A percentile compares a stretch with the other conserved stretches of the same genome.
Evolutionary conservation across 2,888 invertebrate species (phyloP).

Genomic region (Eupithecia abbreviata): DNA sequence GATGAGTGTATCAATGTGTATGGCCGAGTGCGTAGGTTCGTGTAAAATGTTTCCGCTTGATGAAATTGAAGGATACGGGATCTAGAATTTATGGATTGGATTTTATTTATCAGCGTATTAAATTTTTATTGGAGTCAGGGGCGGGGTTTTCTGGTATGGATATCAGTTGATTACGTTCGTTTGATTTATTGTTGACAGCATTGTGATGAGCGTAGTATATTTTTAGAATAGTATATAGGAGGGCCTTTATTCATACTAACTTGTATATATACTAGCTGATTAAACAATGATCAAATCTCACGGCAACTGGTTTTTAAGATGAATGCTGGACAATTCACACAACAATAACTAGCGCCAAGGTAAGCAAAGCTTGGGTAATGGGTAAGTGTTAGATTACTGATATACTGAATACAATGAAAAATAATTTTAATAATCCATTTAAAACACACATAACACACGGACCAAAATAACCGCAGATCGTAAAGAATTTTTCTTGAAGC

Average conservation of each 20-base stretch:
- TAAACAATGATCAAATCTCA: background rate
- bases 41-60: constrained; percentile 59
- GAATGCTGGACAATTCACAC: no score
- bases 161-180: constrained; percentile 12
- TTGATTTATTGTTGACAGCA: constrained; percentile 10
- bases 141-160: constrained; percentile 16
- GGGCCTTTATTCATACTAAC: background rate
- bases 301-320: background rate
- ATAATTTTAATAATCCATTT: no score
- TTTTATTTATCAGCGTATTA: constrained; percentile 36
- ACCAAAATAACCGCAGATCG: no score
- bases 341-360: no score
- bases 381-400: no score
- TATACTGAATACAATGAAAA: no score
- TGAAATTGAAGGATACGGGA: constrained; percentile 55
- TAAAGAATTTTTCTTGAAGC: no score
- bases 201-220: background rate
- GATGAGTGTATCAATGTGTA: constrained; percentile 75
- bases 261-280: background rate
- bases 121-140: constrained; percentile 22
- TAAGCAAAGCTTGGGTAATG: no score
- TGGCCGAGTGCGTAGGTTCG: constrained; percentile 53
- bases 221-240: background rate
- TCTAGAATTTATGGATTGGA: constrained; percentile 41
- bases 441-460: no score